phyloP scores from a whole-genome alignment of 2,797 vertebrate genomes.

The Carapus acus region DNA sequence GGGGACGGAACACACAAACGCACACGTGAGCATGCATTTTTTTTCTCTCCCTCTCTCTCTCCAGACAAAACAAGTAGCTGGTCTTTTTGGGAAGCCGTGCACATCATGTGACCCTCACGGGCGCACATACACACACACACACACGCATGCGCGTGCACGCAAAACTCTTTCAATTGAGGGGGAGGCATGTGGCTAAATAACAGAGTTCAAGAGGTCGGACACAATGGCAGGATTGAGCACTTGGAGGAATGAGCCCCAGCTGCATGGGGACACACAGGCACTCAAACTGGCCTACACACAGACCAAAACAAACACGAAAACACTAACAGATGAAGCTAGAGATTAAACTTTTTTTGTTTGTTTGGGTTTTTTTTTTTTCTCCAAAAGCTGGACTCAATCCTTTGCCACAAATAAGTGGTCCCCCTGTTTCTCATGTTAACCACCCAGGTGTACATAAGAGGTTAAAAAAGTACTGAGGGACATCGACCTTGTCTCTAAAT shows the following conservation, averaged over 20 bases:
- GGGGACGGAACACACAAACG: constrained; percentile 17
- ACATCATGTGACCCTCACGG: constrained; percentile 42
- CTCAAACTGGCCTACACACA: constrained; percentile 21
- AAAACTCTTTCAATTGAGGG: constrained; percentile 26
- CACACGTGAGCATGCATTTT: constrained; percentile 6
- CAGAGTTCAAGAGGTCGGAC: constrained; percentile 38
- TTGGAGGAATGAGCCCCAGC: constrained; percentile 30
- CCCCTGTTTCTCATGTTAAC: too few relatives aligned
- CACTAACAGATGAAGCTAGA: not conserved
- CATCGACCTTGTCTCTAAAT: too few relatives aligned
- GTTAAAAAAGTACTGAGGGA: too few relatives aligned
- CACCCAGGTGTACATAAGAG: too few relatives aligned
- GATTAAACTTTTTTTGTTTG: too few relatives aligned
- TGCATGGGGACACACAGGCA: constrained; percentile 24
- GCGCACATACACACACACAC: constrained; percentile 5
- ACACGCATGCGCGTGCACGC: constrained; percentile 11
- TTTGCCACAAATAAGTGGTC: too few relatives aligned
- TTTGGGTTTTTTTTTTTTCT: too few relatives aligned
- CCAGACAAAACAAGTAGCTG: constrained; percentile 54
- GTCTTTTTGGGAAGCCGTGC: constrained; percentile 29
- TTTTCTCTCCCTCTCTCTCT: constrained; percentile 22
- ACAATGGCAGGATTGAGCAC: constrained; percentile 50
- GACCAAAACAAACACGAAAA: constrained; percentile 18
- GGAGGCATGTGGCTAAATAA: constrained; percentile 45
- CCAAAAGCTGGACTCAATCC: too few relatives aligned